Base-by-base conservation (phyloP, 2,888 invertebrate species). In the Pheosia tremula region DNA sequence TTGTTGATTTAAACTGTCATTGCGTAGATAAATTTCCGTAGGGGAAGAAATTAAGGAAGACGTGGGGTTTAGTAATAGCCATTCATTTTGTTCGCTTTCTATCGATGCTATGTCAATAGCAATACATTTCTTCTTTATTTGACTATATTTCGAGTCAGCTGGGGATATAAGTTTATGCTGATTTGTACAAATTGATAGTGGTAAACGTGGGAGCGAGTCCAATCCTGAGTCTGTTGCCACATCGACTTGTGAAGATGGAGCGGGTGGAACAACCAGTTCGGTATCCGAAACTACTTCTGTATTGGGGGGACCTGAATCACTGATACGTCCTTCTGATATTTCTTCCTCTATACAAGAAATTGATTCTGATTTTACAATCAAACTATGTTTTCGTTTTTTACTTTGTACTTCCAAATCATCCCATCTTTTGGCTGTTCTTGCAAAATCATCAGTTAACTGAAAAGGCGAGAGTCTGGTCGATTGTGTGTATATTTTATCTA, bases 351-450 rank as follows among this genome's bases (percentile, higher is more conserved):
- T 3, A 37, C 38, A 9, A 52, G 55, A 39, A 24, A 49, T 36
- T 37, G 56, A 61, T 49, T 66, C 59, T 36, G 53, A 6, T 58
- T 68, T 59, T 54, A 57, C 36, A 36, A 63, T 54, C 45, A 53
- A 37, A 60, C 53, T 38, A 41, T 11, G 53, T 60, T 71, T 67
- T 8, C 43, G 59, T 69, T 71, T 71, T 52, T 73, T 74, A 6
- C 41, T 7, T 11, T 67, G 61, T 3, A 57, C 54, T 74, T 80
- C 66, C 37, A 84, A 65, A 57, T 68, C 60, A 63, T 77, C 57
- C 91, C 91, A 90, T 68, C 75, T 78, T n/a, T 72, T 73, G 47
- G 81, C 73, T 55, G 91, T 91, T 71, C 91, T 86, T 57, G 77
- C 78, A 49, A 89, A 72, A 54, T 78, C 75, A 8, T 83, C 78